Percentiles rank a stretch among this genome's conserved stretches.
Evolutionary conservation across 2,888 invertebrate species (phyloP).

Genomic region (Cylindroiulus punctatus): DNA sequence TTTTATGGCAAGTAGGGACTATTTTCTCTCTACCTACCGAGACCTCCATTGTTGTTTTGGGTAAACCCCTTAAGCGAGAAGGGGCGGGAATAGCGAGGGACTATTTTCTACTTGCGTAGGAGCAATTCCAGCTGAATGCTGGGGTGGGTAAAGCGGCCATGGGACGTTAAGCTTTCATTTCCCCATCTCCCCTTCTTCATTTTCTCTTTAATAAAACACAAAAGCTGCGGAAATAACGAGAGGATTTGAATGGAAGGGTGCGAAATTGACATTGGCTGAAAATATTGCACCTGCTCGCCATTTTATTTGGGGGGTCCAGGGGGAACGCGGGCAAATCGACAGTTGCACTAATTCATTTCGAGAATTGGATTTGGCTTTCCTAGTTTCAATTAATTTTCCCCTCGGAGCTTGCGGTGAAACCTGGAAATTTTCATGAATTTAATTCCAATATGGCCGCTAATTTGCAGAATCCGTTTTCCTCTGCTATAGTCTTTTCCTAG

Average conservation of each 20-base stretch:
- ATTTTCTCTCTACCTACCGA: background rate
- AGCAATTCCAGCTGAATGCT: background rate
- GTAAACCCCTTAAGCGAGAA: background rate
- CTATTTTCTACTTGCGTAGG: background rate
- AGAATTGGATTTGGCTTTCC: background rate
- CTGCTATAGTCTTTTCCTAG: too few relatives aligned
- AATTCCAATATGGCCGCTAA: background rate
- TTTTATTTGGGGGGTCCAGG: background rate
- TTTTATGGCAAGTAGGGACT: background rate
- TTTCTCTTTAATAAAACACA: slow-evolving; percentile 42
- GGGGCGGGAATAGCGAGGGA: slow-evolving; percentile 29
- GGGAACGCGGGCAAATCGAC: background rate
- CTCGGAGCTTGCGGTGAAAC: background rate
- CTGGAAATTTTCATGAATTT: background rate
- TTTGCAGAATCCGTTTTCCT: background rate
- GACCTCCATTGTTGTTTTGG: background rate
- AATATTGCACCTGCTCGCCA: slow-evolving; percentile 42
- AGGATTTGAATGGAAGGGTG: slow-evolving; percentile 45
- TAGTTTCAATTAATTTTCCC: slow-evolving; percentile 9
- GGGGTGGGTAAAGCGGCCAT: background rate
- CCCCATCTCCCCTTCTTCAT: slow-evolving; percentile 38
- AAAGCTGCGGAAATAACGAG: slow-evolving; percentile 45
- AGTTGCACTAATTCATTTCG: slow-evolving; percentile 6
- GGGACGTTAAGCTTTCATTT: slow-evolving; percentile 37
- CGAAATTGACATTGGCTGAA: slow-evolving; percentile 37